Evolutionary conservation across 1,140 invertebrate species (phyloP).

Genomic region (Euwallacea fornicatus): DNA sequence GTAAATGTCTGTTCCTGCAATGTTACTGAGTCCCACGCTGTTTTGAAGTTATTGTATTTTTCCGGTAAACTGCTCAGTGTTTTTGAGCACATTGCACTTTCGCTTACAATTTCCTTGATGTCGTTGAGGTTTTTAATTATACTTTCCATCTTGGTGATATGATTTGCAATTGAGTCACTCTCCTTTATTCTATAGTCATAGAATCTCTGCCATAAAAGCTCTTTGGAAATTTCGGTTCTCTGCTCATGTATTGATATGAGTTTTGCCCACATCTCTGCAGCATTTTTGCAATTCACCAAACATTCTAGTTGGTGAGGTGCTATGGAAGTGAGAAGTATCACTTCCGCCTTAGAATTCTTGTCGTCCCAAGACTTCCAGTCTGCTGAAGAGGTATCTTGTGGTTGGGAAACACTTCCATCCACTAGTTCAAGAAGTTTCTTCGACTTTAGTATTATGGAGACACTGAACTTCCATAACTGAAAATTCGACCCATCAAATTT

Average conservation of each 20-base stretch:
- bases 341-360: slow-evolving; percentile 40
- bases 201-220: slow-evolving; percentile 21
- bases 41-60: slow-evolving; percentile 50
- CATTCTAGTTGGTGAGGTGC: slow-evolving; percentile 45
- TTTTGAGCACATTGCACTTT: slow-evolving; percentile 40
- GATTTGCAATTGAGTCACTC: slow-evolving; percentile 10
- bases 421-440: slow-evolving; percentile 16
- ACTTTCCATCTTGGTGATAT: slow-evolving; percentile 30
- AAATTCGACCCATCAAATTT: slow-evolving; percentile 37
- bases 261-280: slow-evolving; percentile 52
- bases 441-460: slow-evolving; percentile 26
- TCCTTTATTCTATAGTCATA: slow-evolving; percentile 21
- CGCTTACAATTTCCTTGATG: slow-evolving; percentile 33
- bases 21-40: slow-evolving; percentile 42
- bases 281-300: slow-evolving; percentile 46
- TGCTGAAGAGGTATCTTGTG: background rate
- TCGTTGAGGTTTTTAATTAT: slow-evolving; percentile 39
- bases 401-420: slow-evolving; percentile 16
- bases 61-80: slow-evolving; percentile 49
- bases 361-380: slow-evolving; percentile 28
- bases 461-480: slow-evolving; percentile 34
- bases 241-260: slow-evolving; percentile 50
- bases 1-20: slow-evolving; percentile 39
- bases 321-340: slow-evolving; percentile 42
- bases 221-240: slow-evolving; percentile 29